Evolutionary conservation across 30 jellyfish, hydroid and myxozoan genomes (phyloP), one percentile per base, ranked within the genome.

Genomic region (Aurelia aurita): DNA sequence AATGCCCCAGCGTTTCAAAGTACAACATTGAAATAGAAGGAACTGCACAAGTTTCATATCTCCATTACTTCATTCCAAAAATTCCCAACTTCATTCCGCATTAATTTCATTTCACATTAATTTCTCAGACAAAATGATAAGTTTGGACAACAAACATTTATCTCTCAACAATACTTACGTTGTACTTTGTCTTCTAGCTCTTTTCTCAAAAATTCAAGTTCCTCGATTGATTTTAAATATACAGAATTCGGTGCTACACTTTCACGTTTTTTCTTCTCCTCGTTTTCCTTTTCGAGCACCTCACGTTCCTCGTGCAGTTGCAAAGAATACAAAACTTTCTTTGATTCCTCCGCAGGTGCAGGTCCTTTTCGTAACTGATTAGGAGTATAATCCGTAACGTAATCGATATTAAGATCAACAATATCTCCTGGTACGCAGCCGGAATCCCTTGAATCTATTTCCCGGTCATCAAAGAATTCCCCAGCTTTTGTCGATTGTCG

Each of bases 361-460:
- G 91, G 87, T 32, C 80, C 96, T 18, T 49, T 43, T 19, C 80
- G 49, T 25, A 79, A 64, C 78, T 71, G 89, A 34, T 73, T 70
- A 0, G 87, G 90, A 22, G 87, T 66, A 69, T 34, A 64, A 74
- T 88, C 96, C 59, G 96, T 88, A 11, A 88, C 96, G 67, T 79
- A 79, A 39, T 88, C 96, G 19, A 88, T 88, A 69, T 79, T 88
- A 27, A 88, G 55, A 69, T 88, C 96, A 19, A 82, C 91, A 2
- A 88, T 60, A 70, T 88, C 96, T 20, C 96, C 96, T 4, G 96
- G 96, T 18, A 88, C 92, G 65, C 90, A 88, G n/a, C 96, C 96
- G 35, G 92, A 78, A 61, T 88, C 96, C 54, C 92, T 51, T 12
- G 96, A 88, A 60, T 88, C 96, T 29, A 88, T 51, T 58, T 88